Base-by-base conservation (phyloP, 1,140 invertebrate genomes). In the Drosophila bocki region DNA sequence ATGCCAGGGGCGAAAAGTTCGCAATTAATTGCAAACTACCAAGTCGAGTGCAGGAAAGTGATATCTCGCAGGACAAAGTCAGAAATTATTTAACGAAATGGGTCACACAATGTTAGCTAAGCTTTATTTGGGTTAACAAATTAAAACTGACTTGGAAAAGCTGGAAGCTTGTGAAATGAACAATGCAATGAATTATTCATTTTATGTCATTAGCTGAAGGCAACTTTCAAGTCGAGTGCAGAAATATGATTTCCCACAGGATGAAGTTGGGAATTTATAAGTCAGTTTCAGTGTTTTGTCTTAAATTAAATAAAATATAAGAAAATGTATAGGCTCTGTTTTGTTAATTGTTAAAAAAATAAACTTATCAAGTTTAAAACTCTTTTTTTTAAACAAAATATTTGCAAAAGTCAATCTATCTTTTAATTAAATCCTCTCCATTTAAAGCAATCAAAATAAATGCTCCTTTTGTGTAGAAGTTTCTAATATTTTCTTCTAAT, bases 11-110 rank as follows among this genome's bases (percentile, higher is more conserved):
- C 19, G 39, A 19, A 83, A 70, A 83, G 59, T 62, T 75, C 17
- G 32, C 51, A 68, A 86, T 78, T 78, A 81, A 83, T 71, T 75
- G 50, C 62, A 58, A 59, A 53, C 41, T 54, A 61, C 35, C 41
- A 41, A 39, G 19, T 13, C 44, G 45, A 59, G 51, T 29, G 37
- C 51, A 48, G 53, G 53, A 71, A 59, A 42, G n/a, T 45, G 22
- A 59, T 59, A 65, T 50, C 22, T 67, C 7, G n/a, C 17, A 22
- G 11, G 37, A 29, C 35, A 56, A 11, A 26, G 19, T 26, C 35
- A 37, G 62, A 35, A 33, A 33, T 68, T 41, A 26, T 67, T 50
- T 15, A 22, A 12, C 22, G 7, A 44, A 64, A 12, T 11, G 35
- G 42, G 44, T 37, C 60, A 47, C 58, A 61, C 45, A 61, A 13